Evolutionary conservation across 2,888 invertebrate genomes (phyloP), one percentile per base, ranked within the genome.

Genomic region (Liodrosophila aerea): DNA sequence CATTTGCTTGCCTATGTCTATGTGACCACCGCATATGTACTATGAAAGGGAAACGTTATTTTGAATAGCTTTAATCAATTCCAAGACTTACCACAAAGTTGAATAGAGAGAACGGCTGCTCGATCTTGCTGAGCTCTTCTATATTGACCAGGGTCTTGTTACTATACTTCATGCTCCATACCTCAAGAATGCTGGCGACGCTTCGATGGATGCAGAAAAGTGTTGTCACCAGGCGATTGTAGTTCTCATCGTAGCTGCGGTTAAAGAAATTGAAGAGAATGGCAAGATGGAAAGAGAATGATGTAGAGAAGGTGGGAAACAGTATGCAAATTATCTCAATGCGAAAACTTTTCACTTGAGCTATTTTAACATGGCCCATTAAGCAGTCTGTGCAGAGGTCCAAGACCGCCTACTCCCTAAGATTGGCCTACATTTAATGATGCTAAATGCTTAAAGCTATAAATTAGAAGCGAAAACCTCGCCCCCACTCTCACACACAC

Each of bases 91-190:
- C 90, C 37, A 86, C 80, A 73, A 90, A 90, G 49, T 87, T 86
- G 34, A 78, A 85, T 22, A 90, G 60, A 22, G 87, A 90, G 88
- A 89, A 93, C 0, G 90, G 87, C 9, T 70, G 52, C 9, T 68
- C 59, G 13, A 61, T 45, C 22, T 70, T 66, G 12, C 85, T 62
- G 1, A 90, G 50, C 2, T 85, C 91, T 75, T 90, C 93, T 16
- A 78, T 68, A 67, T 90, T 72, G n/a, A 90, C 80, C 50, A 90
- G 72, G 3, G 71, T 64, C 8, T 87, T 64, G 1, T 67, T 71
- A 94, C 93, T 93, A 87, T 94, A 97, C 73, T 94, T 93, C 45
- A 92, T 92, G 89, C 94, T 93, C 97, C 97, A 97, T 47, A 96
- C 91, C 84, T 94, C 94, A 61, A 96, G 89, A 43, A 96, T 93